Conservation (phyloP, 2,888 invertebrate species). For the Reticulitermes lucifugus region DNA sequence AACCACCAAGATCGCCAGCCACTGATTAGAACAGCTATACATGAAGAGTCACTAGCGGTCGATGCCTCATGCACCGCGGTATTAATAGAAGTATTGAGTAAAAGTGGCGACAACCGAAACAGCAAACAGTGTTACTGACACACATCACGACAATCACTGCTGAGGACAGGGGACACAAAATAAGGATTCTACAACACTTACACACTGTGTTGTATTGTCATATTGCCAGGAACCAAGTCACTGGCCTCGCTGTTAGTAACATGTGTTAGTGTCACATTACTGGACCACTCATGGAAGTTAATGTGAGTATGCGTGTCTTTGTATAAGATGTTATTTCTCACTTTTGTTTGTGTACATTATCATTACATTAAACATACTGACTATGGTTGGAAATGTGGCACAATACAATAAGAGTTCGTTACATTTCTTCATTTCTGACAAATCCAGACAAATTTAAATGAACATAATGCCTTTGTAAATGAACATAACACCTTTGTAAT, state of each 20-base stretch:
- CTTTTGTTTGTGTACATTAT: conserved; percentile 4
- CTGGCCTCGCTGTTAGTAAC: background rate
- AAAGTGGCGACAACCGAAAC: conserved; percentile 22
- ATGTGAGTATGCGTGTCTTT: background rate
- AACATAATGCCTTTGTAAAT: no score
- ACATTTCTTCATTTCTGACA: no score
- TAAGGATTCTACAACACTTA: conserved; percentile 37
- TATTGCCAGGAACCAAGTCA: background rate
- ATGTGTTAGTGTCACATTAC: background rate
- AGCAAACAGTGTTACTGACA: conserved; percentile 22
- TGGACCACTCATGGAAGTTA: background rate
- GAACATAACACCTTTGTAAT: no score
- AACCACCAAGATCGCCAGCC: conserved; percentile 20
- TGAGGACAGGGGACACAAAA: conserved; percentile 26
- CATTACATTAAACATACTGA: no score
- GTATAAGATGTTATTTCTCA: background rate
- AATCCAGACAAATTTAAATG: no score
- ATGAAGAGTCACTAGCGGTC: conserved; percentile 4
- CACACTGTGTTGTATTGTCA: conserved; percentile 31
- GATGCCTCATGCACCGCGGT: background rate
- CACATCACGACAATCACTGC: conserved; percentile 35
- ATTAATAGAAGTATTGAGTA: background rate
- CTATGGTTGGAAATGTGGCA: no score
- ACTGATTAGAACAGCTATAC: conserved; percentile 18
- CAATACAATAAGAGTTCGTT: no score